Base-by-base conservation (phyloP, 2,797 vertebrate species). In the Chaetophractus vellerosus region DNA sequence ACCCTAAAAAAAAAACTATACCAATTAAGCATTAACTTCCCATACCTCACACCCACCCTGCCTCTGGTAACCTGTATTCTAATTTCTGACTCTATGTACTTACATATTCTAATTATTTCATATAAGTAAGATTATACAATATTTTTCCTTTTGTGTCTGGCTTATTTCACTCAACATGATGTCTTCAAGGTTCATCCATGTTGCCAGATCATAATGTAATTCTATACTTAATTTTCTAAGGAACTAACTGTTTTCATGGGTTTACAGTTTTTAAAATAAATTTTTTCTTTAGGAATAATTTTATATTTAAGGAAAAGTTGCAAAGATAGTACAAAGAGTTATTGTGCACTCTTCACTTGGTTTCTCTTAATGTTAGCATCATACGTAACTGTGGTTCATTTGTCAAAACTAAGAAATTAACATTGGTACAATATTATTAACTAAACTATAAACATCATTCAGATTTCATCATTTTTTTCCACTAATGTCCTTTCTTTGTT, bases 391-490 rank as follows among this genome's bases (percentile, higher is more conserved):
- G 26, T 55, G 48, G 23, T 10, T 23, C 18, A 18, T 63, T 69
- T 68, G 52, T 18, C 52, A 90, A 84, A 89, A 84, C 52, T 26
- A 63, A 69, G 41, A 76, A 89, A 72, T 69, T 74, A 94, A 57
- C n/a, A 66, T 33, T 19, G 36, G 4, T 63, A 45, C 26, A 50
- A 8, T 48, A n/a, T 33, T 69, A 9, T 18, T 59, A 79, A 69
- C 6, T 41, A 63, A 52, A 41, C 23, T 59, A 5, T 6, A 50
- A 72, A 69, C 12, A n/a, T 69, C 24, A 28, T 85, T 61, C 2
- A 36, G 38, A 86, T 79, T 79, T 38, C n/a, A 59, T 69, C 26
- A 61, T 19, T 59, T 68, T 89, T 76, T 68, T 83, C 50, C 36
- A 88, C 63, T 76, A 75, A 87, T 6, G 38, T 50, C 21, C 21